Conservation (phyloP, 2,797 vertebrate species). For the Sebastes oblongus region DNA sequence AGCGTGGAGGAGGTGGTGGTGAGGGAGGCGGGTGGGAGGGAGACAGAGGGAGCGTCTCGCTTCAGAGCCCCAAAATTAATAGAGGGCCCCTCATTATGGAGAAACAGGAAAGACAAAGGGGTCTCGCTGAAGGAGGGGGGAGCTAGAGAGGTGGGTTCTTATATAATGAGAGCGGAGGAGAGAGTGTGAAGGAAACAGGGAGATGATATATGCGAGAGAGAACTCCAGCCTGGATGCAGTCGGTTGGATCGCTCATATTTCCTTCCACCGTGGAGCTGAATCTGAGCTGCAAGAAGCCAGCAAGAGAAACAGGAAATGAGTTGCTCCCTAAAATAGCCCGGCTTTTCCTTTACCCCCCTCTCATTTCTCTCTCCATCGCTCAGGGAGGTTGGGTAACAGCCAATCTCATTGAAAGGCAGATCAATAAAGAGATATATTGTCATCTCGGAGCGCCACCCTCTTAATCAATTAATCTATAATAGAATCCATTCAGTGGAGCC, state of each 20-base stretch:
- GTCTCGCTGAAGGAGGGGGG: conserved; percentile 32
- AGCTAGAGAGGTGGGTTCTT: conserved; percentile 37
- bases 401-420: conserved; percentile 82
- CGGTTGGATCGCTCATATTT: conserved; percentile 13
- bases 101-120: conserved; percentile 64
- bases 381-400: conserved; percentile 69
- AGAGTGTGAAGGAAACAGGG: conserved; percentile 22
- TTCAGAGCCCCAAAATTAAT: conserved; percentile 80
- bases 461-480: conserved; percentile 87
- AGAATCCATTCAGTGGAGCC: conserved; percentile 66
- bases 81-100: conserved; percentile 67
- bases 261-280: background rate
- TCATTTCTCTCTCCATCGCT: conserved; percentile 35
- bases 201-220: conserved; percentile 43
- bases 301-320: conserved; percentile 75
- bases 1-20: background rate
- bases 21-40: background rate
- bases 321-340: conserved; percentile 49
- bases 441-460: conserved; percentile 74
- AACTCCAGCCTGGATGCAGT: background rate
- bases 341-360: conserved; percentile 38
- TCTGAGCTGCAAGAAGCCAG: conserved; percentile 22
- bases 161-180: conserved; percentile 50
- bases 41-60: conserved; percentile 68
- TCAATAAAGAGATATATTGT: conserved; percentile 85